Conservation (phyloP, 2,797 vertebrate species). For the Pseudomugil tenellus region DNA sequence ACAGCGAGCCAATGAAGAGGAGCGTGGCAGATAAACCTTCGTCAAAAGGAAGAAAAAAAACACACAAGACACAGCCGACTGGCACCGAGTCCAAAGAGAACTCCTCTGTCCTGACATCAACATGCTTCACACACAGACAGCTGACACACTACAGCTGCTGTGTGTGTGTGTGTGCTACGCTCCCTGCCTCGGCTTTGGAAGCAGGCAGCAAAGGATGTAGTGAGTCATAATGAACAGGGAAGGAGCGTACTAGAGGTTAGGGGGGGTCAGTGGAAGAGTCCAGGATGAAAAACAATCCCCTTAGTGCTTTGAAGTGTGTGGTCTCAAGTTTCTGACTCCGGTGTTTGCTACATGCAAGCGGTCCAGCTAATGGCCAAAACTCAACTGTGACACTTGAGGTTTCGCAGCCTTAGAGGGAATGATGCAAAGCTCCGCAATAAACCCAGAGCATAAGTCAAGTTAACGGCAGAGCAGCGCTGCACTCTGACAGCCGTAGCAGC, state of each 20-base stretch:
- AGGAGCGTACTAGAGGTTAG: constrained; percentile 46
- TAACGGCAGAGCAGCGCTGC: constrained; percentile 33
- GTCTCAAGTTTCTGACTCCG: constrained; percentile 3
- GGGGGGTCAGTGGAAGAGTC: constrained; percentile 45
- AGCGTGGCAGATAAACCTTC: constrained; percentile 42
- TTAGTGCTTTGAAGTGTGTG: neutral
- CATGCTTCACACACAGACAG: constrained; percentile 66
- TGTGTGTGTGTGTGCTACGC: constrained; percentile 8
- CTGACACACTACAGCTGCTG: constrained; percentile 73
- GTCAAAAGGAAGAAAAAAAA: too few species aligned
- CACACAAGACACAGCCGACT: too few species aligned
- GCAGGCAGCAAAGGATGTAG: constrained; percentile 20
- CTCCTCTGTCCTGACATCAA: constrained; percentile 67
- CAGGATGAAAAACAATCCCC: constrained; percentile 18
- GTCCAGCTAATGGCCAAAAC: constrained; percentile 15
- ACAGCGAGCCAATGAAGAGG: constrained; percentile 7
- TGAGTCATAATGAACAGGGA: constrained; percentile 52
- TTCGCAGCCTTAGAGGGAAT: constrained; percentile 32
- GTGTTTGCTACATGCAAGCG: constrained; percentile 3
- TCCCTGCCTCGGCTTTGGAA: constrained; percentile 31
- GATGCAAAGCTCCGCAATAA: constrained; percentile 65
- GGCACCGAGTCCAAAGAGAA: constrained; percentile 52
- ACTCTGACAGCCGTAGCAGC: constrained; percentile 54
- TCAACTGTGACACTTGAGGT: constrained; percentile 5
- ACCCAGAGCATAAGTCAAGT: constrained; percentile 37